Conservation (phyloP, 2,113 vertebrate genomes). For the Gopherus evgoodei region DNA sequence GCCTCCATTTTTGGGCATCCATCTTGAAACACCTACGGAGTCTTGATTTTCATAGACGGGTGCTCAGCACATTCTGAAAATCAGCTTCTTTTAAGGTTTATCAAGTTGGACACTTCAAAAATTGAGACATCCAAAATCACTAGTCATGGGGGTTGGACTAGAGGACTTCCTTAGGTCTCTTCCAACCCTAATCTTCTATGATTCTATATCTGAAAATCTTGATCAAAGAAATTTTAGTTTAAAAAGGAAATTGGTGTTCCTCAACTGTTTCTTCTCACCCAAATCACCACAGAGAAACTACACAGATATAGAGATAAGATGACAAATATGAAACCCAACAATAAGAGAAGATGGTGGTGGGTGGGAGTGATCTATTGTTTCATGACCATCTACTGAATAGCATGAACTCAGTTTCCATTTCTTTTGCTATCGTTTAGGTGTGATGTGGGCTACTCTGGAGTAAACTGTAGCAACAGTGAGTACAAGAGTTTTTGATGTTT, state of each 20-base stretch:
- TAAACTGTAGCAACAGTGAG: conserved; percentile 73
- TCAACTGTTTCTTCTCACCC: background rate
- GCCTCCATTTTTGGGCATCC: background rate
- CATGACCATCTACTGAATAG: background rate
- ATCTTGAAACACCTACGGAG: background rate
- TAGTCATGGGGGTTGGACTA: background rate
- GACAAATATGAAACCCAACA: background rate
- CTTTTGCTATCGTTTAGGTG: conserved; percentile 69
- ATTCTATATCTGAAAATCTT: conserved; percentile 1
- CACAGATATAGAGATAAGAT: background rate
- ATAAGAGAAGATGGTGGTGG: background rate
- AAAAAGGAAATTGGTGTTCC: background rate
- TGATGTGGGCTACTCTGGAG: conserved; percentile 72
- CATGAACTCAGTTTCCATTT: background rate
- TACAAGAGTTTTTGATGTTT: conserved; percentile 41
- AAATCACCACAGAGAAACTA: background rate
- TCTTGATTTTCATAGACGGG: background rate
- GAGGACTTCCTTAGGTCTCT: too few species aligned
- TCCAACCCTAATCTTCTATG: too few species aligned
- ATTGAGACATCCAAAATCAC: background rate
- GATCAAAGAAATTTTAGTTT: background rate
- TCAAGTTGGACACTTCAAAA: background rate
- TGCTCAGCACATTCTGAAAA: background rate
- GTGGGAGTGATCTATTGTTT: background rate
- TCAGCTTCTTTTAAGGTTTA: too few species aligned